Evolutionary conservation across 2,888 invertebrate species (phyloP).

Genomic region (Oligia fasciuncula): DNA sequence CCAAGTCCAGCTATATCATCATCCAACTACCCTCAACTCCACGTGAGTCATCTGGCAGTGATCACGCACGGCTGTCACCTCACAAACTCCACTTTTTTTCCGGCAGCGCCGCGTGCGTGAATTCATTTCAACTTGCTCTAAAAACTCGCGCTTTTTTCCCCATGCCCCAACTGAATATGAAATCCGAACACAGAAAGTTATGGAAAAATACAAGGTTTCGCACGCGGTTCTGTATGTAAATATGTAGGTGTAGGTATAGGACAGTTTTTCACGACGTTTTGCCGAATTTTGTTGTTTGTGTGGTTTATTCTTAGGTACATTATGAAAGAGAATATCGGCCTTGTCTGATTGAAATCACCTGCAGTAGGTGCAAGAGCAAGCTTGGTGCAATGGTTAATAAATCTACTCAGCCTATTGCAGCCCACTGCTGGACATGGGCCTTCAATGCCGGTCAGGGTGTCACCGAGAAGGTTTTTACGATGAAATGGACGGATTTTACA

Average conservation of each 20-base stretch:
- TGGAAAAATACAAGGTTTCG: constrained; percentile 62
- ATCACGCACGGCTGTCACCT: constrained; percentile 51
- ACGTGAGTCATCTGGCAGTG: constrained; percentile 48
- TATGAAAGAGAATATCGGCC: neutral
- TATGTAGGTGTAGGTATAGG: constrained; percentile 16
- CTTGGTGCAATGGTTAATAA: neutral
- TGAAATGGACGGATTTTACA: neutral
- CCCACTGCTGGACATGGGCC: too few relatives aligned
- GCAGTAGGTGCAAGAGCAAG: neutral
- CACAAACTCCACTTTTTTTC: constrained; percentile 54
- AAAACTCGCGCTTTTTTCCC: constrained; percentile 77
- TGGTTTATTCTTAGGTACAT: neutral
- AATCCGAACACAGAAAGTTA: constrained; percentile 73
- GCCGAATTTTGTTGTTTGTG: neutral
- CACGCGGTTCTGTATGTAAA: constrained; percentile 43
- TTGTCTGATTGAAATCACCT: neutral
- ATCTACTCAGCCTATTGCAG: too few relatives aligned
- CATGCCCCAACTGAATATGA: constrained; percentile 80
- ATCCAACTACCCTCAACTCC: neutral
- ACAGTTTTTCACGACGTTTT: constrained; percentile 15
- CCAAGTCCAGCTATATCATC: neutral
- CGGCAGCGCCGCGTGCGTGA: constrained; percentile 70
- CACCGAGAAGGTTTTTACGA: neutral
- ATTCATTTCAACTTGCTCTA: constrained; percentile 81
- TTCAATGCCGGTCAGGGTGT: too few relatives aligned